These are phyloP conservation scores for Choristoneura rosaceana DNA, from an alignment of 2,888 invertebrate species.

Conservation along the genomic window DNA sequence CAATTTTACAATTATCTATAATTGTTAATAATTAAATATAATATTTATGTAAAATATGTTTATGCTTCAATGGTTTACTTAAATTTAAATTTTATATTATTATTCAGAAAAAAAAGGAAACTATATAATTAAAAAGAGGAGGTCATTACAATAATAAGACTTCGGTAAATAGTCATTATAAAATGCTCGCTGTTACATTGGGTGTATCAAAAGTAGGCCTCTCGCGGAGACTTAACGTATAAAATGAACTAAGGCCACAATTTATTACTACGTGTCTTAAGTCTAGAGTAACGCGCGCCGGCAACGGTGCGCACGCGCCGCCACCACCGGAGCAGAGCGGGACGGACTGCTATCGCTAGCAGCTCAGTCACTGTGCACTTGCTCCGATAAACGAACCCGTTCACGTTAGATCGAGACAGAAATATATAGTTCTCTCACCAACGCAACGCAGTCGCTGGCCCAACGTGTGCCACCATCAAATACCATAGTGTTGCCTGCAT, in stretches of 20 bases:
- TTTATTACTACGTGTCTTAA: conserved; percentile 77
- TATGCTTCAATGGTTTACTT: conserved; percentile 85
- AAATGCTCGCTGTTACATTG: conserved; percentile 70
- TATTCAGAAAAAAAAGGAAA: conserved; percentile 71
- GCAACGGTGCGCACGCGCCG: conserved; percentile 40
- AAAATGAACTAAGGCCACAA: conserved; percentile 78
- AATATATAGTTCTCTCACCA: background rate
- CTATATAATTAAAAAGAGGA: conserved; percentile 72
- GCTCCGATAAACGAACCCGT: background rate
- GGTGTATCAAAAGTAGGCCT: conserved; percentile 54
- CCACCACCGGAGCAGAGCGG: background rate
- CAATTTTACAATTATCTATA: conserved; percentile 85
- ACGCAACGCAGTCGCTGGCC: background rate
- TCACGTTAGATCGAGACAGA: conserved; percentile 3
- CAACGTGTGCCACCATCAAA: background rate
- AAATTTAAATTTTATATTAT: conserved; percentile 84
- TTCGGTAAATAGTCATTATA: conserved; percentile 73
- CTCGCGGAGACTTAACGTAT: conserved; percentile 61
- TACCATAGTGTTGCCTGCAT: conserved; percentile 25
- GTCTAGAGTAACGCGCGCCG: conserved; percentile 61
- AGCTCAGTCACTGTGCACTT: background rate
- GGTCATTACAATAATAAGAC: conserved; percentile 73
- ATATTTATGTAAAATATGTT: conserved; percentile 85
- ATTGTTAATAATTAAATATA: conserved; percentile 85
- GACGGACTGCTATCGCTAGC: background rate